Evolutionary conservation across 2,888 invertebrate genomes (phyloP).

Genomic region (Tridacna gigas): DNA sequence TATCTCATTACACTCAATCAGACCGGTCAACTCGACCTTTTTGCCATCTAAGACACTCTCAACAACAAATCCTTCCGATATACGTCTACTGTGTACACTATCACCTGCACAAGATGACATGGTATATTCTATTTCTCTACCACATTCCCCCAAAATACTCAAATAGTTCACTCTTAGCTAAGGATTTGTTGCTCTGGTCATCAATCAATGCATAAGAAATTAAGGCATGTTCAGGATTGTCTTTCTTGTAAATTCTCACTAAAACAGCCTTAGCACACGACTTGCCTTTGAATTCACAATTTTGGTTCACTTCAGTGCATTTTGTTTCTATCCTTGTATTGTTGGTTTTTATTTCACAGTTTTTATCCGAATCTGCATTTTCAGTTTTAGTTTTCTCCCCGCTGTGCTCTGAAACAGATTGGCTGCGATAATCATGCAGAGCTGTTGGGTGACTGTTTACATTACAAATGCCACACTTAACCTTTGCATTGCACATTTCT

Average conservation of each 20-base stretch:
- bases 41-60: not conserved
- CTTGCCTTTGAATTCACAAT: conserved; percentile 30
- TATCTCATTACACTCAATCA: conserved; percentile 56
- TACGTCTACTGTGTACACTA: not conserved
- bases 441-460: conserved; percentile 27
- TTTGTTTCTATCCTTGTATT: not conserved
- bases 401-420: not conserved
- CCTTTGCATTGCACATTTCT: conserved; percentile 13
- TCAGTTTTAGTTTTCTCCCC: conserved; percentile 15
- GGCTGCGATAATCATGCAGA: conserved; percentile 9
- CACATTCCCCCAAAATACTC: conserved; percentile 2
- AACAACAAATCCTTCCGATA: not conserved
- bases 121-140: conserved; percentile 11
- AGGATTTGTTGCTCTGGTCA: conserved; percentile 53
- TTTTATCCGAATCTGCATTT: not conserved
- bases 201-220: conserved; percentile 42
- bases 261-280: conserved; percentile 52
- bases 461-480: conserved; percentile 19
- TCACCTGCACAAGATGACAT: conserved; percentile 9
- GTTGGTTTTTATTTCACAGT: not conserved
- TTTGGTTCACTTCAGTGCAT: conserved; percentile 43
- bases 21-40: not conserved
- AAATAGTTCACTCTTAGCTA: conserved; percentile 43
- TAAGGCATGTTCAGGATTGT: conserved; percentile 6
- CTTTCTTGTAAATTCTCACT: conserved; percentile 28